These are phyloP conservation scores for Monopterus albus DNA, from an alignment of 2,113 vertebrate genomes.

Conservation along the genomic window DNA sequence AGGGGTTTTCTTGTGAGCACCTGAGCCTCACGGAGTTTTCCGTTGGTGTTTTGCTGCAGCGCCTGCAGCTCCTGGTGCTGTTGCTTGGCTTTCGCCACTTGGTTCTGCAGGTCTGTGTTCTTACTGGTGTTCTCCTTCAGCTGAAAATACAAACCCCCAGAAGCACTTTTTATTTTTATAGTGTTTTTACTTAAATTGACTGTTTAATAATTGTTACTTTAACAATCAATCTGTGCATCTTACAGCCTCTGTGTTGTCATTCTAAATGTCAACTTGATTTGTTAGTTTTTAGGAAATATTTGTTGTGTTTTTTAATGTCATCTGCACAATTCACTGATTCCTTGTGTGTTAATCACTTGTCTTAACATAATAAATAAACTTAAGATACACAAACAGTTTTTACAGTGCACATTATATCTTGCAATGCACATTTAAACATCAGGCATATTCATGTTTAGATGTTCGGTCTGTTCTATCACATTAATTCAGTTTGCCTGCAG, in stretches of 20 bases:
- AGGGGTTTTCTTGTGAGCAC: constrained; percentile 64
- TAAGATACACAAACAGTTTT: not conserved
- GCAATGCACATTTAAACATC: not conserved
- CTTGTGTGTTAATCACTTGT: not conserved
- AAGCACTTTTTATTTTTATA: not conserved
- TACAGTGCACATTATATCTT: not conserved
- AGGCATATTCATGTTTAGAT: not conserved
- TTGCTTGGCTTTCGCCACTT: constrained; percentile 94
- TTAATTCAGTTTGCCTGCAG: not conserved
- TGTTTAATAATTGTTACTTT: not conserved
- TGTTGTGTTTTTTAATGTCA: not conserved
- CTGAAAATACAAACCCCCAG: constrained; percentile 72
- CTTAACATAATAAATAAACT: not conserved
- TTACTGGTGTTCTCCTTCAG: constrained; percentile 89
- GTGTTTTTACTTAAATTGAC: no score
- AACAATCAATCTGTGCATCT: not conserved
- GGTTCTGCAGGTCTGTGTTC: constrained; percentile 92
- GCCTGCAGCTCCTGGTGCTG: constrained; percentile 95
- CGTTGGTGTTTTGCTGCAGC: constrained; percentile 92
- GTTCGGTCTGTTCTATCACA: not conserved
- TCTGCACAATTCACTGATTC: not conserved
- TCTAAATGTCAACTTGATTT: no score
- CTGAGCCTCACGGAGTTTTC: constrained; percentile 96
- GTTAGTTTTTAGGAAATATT: no score
- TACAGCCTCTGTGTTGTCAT: not conserved